Percentiles rank a stretch among this genome's conserved stretches.
Conservation (phyloP, 2,888 invertebrate genomes). For the Syrphus vitripennis region DNA sequence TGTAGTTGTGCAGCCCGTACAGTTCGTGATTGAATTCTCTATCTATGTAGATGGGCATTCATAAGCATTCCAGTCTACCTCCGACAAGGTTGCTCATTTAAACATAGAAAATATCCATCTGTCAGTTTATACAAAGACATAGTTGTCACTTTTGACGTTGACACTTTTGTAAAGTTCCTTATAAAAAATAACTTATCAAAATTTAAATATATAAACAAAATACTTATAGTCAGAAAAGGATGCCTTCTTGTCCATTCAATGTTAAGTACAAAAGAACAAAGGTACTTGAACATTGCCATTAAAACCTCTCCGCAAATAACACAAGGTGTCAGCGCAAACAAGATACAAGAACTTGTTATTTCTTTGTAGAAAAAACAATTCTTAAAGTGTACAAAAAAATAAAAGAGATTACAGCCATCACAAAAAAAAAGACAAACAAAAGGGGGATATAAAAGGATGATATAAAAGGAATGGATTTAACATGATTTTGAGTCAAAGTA, state of each 20-base stretch:
- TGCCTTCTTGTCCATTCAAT: slow-evolving; percentile 18
- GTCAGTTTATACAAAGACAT: too few relatives aligned
- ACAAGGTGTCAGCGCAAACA: slow-evolving; percentile 39
- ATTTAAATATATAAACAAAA: not conserved
- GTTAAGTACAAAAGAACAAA: slow-evolving; percentile 23
- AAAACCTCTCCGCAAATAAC: slow-evolving; percentile 33
- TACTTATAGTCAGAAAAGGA: not conserved
- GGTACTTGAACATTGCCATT: not conserved
- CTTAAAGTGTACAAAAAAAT: not conserved
- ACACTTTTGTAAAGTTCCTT: too few relatives aligned
- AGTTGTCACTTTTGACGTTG: too few relatives aligned
- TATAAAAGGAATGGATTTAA: slow-evolving; percentile 26
- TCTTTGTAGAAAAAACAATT: slow-evolving; percentile 14
- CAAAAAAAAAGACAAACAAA: not conserved
- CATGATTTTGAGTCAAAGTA: slow-evolving; percentile 26
- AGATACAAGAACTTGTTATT: slow-evolving; percentile 6
- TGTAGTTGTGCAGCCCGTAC: too few relatives aligned
- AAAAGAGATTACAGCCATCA: not conserved
- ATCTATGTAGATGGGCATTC: too few relatives aligned
- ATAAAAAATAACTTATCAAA: not conserved
- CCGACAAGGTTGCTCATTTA: too few relatives aligned
- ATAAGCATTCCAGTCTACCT: too few relatives aligned
- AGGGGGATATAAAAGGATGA: not conserved
- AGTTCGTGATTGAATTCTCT: too few relatives aligned
- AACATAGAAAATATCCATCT: too few relatives aligned